Evolutionary conservation across 2,113 vertebrate species (phyloP).

Genomic region (Lycocorax pyrrhopterus): DNA sequence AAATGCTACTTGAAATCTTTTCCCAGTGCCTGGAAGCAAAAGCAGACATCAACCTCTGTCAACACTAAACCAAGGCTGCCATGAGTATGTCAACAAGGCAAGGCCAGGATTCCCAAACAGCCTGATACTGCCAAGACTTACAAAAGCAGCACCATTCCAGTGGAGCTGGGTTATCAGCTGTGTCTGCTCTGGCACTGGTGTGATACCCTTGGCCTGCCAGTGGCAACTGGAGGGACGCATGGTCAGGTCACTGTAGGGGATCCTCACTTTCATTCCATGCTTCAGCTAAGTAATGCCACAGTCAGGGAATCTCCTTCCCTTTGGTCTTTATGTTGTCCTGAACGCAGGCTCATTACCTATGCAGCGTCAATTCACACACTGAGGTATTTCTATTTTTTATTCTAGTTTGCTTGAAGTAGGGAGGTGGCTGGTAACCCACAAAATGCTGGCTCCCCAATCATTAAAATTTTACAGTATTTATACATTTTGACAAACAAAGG

Average conservation of each 20-base stretch:
- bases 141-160: fast-evolving
- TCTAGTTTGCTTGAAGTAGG: neutral
- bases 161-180: neutral
- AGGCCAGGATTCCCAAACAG: neutral
- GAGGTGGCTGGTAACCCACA: neutral
- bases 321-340: neutral
- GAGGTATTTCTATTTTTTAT: neutral
- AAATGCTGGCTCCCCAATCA: neutral
- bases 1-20: neutral
- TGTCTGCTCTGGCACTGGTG: no score
- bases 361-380: neutral
- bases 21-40: no score
- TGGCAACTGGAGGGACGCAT: neutral
- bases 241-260: fast-evolving
- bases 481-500: neutral
- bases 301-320: fast-evolving
- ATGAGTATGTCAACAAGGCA: no score
- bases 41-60: neutral
- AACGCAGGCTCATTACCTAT: fast-evolving
- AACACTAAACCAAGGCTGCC: neutral
- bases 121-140: neutral
- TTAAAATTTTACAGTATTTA: neutral
- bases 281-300: neutral
- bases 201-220: fast-evolving
- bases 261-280: fast-evolving